Conservation (phyloP, 2,797 vertebrate genomes). For the Sebastiscus albofasciatus region DNA sequence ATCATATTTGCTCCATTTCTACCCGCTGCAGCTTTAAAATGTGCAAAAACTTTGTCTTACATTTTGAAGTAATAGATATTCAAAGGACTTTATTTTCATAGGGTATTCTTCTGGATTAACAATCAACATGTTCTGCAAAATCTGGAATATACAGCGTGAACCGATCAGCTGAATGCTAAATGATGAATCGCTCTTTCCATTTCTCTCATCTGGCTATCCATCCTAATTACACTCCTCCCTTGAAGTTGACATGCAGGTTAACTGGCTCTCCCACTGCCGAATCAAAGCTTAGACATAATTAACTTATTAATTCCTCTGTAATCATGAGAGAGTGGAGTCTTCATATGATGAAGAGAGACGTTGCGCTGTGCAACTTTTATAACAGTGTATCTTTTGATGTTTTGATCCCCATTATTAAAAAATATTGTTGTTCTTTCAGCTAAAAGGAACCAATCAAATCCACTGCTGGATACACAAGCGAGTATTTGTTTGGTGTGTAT, state of each 20-base stretch:
- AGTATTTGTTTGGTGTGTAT: background rate
- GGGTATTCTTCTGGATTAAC: background rate
- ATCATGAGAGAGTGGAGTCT: background rate
- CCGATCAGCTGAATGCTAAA: background rate
- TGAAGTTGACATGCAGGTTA: slow-evolving; percentile 47
- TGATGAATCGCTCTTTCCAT: background rate
- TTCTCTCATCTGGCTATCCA: slow-evolving; percentile 7
- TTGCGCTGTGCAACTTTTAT: background rate
- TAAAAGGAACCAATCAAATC: background rate
- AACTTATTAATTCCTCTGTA: slow-evolving; percentile 30
- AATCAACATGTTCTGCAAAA: background rate
- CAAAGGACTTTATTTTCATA: background rate
- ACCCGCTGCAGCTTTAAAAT: too few species aligned
- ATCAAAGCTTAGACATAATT: slow-evolving; percentile 38
- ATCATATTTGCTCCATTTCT: too few species aligned
- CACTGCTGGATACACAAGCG: background rate
- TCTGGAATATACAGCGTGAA: background rate
- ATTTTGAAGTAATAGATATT: background rate
- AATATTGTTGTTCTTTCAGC: background rate
- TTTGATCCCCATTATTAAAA: background rate
- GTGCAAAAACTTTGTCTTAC: background rate
- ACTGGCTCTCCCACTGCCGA: slow-evolving; percentile 18
- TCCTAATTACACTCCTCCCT: slow-evolving; percentile 37
- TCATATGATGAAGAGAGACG: background rate
- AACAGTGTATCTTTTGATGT: background rate